phyloP scores from a whole-genome alignment of 2,888 invertebrate genomes.

The Aphodius granarius region DNA sequence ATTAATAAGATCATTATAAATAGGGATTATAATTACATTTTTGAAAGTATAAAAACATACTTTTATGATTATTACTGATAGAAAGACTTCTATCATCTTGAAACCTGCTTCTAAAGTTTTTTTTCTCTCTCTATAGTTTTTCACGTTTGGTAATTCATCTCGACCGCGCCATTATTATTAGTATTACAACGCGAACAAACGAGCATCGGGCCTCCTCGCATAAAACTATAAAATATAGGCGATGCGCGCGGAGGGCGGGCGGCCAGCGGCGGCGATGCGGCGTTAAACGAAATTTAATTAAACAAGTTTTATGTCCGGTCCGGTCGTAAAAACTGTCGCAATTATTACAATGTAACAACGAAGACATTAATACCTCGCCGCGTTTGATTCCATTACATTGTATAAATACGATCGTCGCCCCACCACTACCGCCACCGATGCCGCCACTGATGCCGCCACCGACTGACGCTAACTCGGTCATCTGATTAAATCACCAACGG shows the following conservation, averaged over 20 bases:
- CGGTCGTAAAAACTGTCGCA: conserved; percentile 50
- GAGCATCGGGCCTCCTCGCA: conserved; percentile 4
- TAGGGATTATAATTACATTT: not conserved
- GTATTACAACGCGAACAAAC: not conserved
- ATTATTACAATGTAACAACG: conserved; percentile 51
- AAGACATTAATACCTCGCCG: conserved; percentile 49
- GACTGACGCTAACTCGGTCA: not conserved
- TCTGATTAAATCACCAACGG: conserved; percentile 9
- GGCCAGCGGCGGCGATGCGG: too few species aligned
- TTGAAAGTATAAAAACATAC: not conserved
- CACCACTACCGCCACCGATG: not conserved
- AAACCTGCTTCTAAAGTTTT: too few species aligned
- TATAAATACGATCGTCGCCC: conserved; percentile 9
- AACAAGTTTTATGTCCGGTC: conserved; percentile 52
- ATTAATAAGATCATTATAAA: not conserved
- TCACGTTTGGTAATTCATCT: not conserved
- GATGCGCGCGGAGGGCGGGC: conserved; percentile 35
- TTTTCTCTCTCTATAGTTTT: too few species aligned
- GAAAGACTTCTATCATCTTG: too few species aligned
- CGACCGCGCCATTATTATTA: not conserved
- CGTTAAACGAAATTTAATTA: conserved; percentile 54
- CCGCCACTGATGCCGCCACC: not conserved
- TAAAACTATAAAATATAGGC: conserved; percentile 43
- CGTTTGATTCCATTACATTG: conserved; percentile 37
- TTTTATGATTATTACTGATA: not conserved